phyloP scores from a whole-genome alignment of 1,140 invertebrate genomes.

The Hylaeus anthracinus region DNA sequence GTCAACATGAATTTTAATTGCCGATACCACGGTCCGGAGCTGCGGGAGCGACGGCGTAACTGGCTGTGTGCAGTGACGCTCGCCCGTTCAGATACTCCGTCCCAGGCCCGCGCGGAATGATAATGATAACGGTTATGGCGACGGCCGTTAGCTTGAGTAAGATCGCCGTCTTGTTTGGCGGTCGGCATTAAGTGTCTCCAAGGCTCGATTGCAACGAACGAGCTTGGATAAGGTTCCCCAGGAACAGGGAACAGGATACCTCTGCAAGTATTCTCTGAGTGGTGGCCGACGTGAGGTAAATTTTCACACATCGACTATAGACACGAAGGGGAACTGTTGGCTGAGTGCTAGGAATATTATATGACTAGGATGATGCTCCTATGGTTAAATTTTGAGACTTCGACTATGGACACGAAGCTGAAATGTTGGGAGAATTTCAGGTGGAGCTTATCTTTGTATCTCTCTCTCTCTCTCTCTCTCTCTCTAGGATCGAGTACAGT shows the following conservation, averaged over 20 bases:
- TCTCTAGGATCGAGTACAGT: too few species aligned
- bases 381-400: neutral
- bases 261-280: neutral
- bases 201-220: conserved; percentile 50
- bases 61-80: conserved; percentile 48
- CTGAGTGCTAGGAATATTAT: too few species aligned
- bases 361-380: neutral
- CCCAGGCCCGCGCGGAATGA: conserved; percentile 44
- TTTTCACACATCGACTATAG: neutral
- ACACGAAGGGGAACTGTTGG: neutral
- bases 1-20: conserved; percentile 71
- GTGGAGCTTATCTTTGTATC: too few species aligned
- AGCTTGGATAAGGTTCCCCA: neutral
- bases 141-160: conserved; percentile 54
- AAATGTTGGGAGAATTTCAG: too few species aligned
- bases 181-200: conserved; percentile 46
- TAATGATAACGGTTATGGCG: conserved; percentile 65
- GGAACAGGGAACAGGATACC: neutral
- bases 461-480: too few species aligned
- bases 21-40: conserved; percentile 61
- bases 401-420: neutral
- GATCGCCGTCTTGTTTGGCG: conserved; percentile 60
- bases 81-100: conserved; percentile 56
- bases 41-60: conserved; percentile 50
- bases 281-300: neutral